Evolutionary conservation across 1,140 invertebrate species (phyloP), one percentile per base, ranked within the genome.

Genomic region (Charaxes varanes): DNA sequence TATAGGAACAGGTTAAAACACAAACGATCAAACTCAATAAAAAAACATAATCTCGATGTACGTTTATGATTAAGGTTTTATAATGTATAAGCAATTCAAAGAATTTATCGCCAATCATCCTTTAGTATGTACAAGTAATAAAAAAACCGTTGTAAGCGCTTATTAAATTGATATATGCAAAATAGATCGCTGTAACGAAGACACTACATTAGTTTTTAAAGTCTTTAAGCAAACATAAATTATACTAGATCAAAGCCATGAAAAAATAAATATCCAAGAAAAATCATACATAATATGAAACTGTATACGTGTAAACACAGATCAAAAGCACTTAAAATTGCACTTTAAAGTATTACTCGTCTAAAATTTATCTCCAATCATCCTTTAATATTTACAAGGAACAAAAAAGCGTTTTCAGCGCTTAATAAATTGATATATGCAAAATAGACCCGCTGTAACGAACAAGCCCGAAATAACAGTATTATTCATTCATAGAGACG

Each of bases 401-500:
- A 27, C 19, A 18, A 11, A 43, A 43, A 43, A 44, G 36, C 30
- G 17, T 36, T 24, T 24, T 44, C 41, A 44, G 31, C 41, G 27
- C 5, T 31, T 44, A 44, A 44, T 31, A 36, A 48, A 48, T 48
- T 41, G 45, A 48, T 42, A 48, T 48, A 42, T 48, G 45, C 38
- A 48, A 48, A 48, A 48, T 38, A 35, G n/a, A 32, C 41, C 38
- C 19, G 32, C 19, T 48, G 36, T 36, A 38, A 43, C 41, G 41
- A 34, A 31, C 50, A 46, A 53, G 42, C 59, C 46, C 46, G 52
- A 55, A 58, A 62, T 56, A 63, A 55, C 45, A 45, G 43, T 37
- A 57, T 66, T 63, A 58, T 58, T 60, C 49, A 66, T 66, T 66
- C 60, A 58, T 53, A 51, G 45, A 60, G 52, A 53, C 36, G 45